These are phyloP conservation scores for Eremobia ochroleuca DNA, from an alignment of 2,888 invertebrate genomes.

Conservation along the genomic window DNA sequence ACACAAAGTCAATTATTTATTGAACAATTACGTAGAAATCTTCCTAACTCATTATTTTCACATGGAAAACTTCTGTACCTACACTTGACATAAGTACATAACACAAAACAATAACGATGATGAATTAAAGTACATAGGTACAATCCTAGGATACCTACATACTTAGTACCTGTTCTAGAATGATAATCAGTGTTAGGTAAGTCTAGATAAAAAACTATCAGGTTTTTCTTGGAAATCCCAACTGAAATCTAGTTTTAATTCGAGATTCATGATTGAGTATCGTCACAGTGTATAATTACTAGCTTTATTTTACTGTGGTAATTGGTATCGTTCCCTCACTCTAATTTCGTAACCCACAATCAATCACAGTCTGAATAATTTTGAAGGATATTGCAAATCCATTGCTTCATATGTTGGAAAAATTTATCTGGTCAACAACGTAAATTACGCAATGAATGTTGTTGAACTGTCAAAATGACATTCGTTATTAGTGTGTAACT, in stretches of 20 bases:
- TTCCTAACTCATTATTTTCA: conserved; percentile 39
- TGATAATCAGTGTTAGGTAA: not conserved
- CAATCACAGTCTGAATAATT: no score
- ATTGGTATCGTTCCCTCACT: not conserved
- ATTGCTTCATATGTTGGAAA: not conserved
- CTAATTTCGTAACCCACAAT: not conserved
- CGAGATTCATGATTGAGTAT: not conserved
- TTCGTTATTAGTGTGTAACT: not conserved
- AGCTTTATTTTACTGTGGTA: not conserved
- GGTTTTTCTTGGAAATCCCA: not conserved
- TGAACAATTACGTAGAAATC: conserved; percentile 40
- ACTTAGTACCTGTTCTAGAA: conserved; percentile 19
- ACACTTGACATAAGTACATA: not conserved
- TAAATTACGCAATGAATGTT: not conserved
- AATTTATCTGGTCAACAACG: not conserved
- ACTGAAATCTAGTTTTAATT: conserved; percentile 1
- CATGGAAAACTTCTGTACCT: conserved; percentile 28
- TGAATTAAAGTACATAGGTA: conserved; percentile 4
- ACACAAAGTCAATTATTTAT: conserved; percentile 33
- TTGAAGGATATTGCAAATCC: not conserved
- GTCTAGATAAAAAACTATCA: not conserved
- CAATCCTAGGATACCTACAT: not conserved
- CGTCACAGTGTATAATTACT: not conserved
- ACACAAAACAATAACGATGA: conserved; percentile 32
- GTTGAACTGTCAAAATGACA: not conserved